These are phyloP conservation scores for Nycticorax nycticorax DNA, from an alignment of 2,113 vertebrate species.

Conservation along the genomic window DNA sequence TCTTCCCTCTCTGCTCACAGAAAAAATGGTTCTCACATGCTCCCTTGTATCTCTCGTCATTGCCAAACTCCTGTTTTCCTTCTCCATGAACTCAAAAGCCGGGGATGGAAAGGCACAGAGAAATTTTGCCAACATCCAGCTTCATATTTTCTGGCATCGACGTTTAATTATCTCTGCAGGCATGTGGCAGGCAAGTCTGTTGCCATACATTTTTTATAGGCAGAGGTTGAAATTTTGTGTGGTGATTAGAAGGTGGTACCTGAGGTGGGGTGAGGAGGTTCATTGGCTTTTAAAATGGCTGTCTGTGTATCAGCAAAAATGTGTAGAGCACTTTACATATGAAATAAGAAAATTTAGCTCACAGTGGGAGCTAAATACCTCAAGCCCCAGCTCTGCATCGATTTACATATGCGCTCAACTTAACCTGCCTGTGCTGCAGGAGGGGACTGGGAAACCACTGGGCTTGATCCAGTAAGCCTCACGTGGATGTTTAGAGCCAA, in stretches of 20 bases:
- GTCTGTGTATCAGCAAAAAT: neutral
- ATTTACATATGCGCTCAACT: neutral
- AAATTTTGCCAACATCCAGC: constrained; percentile 41
- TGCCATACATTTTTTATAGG: constrained; percentile 19
- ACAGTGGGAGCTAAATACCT: neutral
- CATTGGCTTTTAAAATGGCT: neutral
- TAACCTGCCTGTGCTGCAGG: neutral
- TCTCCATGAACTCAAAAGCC: constrained; percentile 7
- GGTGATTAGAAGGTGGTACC: constrained; percentile 19
- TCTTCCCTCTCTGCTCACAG: constrained; percentile 10
- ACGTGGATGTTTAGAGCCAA: neutral
- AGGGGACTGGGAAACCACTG: neutral
- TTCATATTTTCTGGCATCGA: constrained; percentile 40
- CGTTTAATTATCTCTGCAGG: constrained; percentile 53
- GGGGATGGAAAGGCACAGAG: constrained; percentile 19
- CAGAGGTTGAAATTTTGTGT: neutral
- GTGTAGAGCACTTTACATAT: neutral
- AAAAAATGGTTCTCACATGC: constrained; percentile 33
- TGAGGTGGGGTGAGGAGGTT: neutral
- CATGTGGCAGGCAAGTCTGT: constrained; percentile 22
- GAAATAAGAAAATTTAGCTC: neutral
- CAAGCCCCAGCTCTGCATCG: neutral
- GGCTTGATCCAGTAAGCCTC: neutral
- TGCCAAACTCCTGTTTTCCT: constrained; percentile 30
- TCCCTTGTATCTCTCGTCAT: constrained; percentile 12